Percentiles rank a stretch among this genome's conserved stretches.
phyloP scores from a whole-genome alignment of 2,113 vertebrate species.

The Eudorcas thomsonii region DNA sequence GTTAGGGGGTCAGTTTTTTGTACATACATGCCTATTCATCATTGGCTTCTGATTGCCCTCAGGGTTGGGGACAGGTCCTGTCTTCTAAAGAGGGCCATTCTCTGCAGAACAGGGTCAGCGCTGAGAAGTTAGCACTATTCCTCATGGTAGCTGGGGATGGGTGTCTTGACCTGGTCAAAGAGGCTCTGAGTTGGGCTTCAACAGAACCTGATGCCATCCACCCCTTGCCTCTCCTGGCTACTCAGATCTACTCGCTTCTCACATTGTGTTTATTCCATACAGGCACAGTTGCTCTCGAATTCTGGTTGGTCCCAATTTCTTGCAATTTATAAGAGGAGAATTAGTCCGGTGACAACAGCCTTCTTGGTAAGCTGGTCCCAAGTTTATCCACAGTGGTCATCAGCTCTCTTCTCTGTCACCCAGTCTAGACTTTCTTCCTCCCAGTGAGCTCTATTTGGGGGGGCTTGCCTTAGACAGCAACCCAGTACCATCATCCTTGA shows the following conservation, averaged over 20 bases:
- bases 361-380: too few species aligned
- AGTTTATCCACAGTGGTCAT: not conserved
- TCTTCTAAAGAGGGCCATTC: not conserved
- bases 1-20: not conserved
- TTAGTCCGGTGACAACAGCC: not conserved
- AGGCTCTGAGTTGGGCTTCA: too few species aligned
- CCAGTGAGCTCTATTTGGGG: not conserved
- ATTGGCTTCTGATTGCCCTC: not conserved
- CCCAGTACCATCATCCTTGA: not conserved
- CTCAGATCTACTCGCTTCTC: not conserved
- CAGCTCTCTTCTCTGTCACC: not conserved
- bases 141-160: not conserved
- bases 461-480: not conserved
- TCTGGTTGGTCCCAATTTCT: not conserved
- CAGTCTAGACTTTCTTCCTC: not conserved
- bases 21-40: not conserved
- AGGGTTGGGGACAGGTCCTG: accelerated
- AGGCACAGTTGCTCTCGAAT: not conserved
- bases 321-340: not conserved
- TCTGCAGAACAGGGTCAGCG: not conserved
- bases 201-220: too few species aligned
- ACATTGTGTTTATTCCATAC: not conserved
- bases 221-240: not conserved
- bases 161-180: not conserved
- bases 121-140: not conserved